Percentiles rank a stretch among this genome's conserved stretches.
phyloP scores from a whole-genome alignment of 2,113 vertebrate species.

The Oreamnos americanus region DNA sequence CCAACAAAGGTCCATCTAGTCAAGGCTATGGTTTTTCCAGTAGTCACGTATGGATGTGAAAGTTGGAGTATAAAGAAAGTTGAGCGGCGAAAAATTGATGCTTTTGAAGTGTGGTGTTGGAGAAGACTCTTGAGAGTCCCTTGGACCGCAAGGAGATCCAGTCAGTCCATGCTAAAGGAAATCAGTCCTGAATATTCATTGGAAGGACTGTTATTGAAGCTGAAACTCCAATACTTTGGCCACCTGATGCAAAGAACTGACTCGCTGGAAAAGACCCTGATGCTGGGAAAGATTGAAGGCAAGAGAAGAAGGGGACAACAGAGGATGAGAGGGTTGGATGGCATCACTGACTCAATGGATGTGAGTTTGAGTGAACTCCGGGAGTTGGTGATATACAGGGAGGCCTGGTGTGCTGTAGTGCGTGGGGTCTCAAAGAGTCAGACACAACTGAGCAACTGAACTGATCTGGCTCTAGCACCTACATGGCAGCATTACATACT shows the following conservation, averaged over 20 bases:
- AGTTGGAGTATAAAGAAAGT: neutral
- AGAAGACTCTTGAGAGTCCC: neutral
- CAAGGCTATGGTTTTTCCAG: neutral
- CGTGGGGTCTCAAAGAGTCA: neutral
- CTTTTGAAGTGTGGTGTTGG: neutral
- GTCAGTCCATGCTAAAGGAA: neutral
- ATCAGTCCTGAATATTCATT: neutral
- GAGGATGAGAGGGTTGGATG: neutral
- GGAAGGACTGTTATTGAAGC: neutral
- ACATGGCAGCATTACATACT: neutral
- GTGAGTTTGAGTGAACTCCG: neutral
- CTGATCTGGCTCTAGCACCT: neutral
- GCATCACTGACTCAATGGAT: neutral
- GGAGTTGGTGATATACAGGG: neutral
- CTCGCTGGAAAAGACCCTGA: neutral
- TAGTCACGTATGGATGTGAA: neutral
- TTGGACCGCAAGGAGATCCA: neutral
- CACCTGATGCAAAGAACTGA: neutral
- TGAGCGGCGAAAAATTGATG: rapidly evolving
- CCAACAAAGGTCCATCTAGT: neutral
- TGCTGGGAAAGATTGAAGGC: neutral
- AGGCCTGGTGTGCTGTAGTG: neutral
- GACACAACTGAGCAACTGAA: neutral
- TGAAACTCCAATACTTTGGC: neutral
- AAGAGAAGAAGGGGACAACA: neutral